Conservation (phyloP, 2,113 vertebrate genomes). For the Dicerorhinus sumatrensis region DNA sequence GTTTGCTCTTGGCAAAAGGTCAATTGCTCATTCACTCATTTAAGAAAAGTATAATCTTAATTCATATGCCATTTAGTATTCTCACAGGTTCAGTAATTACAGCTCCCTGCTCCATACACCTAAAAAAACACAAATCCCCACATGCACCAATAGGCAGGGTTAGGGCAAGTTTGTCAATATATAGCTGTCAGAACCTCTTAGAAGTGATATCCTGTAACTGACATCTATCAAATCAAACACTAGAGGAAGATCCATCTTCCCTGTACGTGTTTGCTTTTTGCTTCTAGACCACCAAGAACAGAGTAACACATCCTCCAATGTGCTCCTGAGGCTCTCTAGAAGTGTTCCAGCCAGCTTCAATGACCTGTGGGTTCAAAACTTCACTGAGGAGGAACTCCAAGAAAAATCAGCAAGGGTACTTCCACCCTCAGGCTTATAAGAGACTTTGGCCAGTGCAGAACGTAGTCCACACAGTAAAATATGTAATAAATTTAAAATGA, state of each 20-base stretch:
- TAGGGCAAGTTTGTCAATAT: background rate
- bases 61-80: background rate
- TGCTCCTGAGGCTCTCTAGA: background rate
- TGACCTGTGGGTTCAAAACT: background rate
- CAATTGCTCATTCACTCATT: background rate
- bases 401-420: background rate
- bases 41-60: background rate
- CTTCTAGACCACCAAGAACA: background rate
- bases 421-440: background rate
- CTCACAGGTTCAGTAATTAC: background rate
- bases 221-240: background rate
- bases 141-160: background rate
- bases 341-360: background rate
- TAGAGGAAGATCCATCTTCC: background rate
- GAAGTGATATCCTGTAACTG: background rate
- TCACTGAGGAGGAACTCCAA: background rate
- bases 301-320: background rate
- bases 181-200: background rate
- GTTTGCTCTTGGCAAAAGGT: background rate
- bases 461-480: background rate
- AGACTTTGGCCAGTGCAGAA: background rate
- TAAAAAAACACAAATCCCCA: background rate
- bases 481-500: background rate
- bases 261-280: background rate
- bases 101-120: background rate